These are phyloP conservation scores for Gastrophysa polygoni DNA, from an alignment of 2,888 invertebrate genomes.

Conservation along the genomic window DNA sequence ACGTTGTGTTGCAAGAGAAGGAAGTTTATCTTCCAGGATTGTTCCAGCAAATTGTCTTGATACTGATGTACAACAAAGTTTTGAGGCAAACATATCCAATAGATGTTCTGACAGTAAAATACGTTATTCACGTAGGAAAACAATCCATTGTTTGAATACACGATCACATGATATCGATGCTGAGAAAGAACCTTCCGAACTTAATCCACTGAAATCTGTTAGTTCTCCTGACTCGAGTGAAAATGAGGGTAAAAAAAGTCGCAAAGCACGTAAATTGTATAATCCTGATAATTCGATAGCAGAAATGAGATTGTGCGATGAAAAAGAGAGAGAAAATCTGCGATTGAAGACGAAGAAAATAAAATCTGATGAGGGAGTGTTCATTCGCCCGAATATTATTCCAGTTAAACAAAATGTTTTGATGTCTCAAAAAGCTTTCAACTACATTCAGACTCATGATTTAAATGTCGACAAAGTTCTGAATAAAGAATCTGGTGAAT, in stretches of 20 bases:
- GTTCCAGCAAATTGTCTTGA: no score
- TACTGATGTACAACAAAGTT: no score
- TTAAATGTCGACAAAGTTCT: conserved; percentile 8
- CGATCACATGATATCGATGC: no score
- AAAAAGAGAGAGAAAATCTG: conserved; percentile 36
- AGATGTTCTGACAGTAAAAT: background rate
- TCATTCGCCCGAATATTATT: conserved; percentile 16
- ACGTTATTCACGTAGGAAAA: background rate
- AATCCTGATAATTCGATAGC: conserved; percentile 37
- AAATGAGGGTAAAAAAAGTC: conserved; percentile 12
- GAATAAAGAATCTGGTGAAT: background rate
- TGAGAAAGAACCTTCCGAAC: no score
- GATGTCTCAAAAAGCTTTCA: conserved; percentile 23
- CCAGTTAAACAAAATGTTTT: conserved; percentile 10
- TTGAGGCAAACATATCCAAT: background rate
- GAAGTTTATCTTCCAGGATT: no score
- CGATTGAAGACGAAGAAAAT: conserved; percentile 23
- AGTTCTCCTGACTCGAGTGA: background rate
- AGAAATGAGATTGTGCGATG: conserved; percentile 26
- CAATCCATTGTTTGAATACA: background rate
- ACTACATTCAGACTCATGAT: conserved; percentile 21
- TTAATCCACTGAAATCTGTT: background rate
- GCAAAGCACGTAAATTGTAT: conserved; percentile 37
- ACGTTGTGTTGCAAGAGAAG: no score
- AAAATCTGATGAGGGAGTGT: conserved; percentile 20